Evolutionary conservation across 92 coral and sea anemone genomes (phyloP).

Genomic region (Meandrina meandrites): DNA sequence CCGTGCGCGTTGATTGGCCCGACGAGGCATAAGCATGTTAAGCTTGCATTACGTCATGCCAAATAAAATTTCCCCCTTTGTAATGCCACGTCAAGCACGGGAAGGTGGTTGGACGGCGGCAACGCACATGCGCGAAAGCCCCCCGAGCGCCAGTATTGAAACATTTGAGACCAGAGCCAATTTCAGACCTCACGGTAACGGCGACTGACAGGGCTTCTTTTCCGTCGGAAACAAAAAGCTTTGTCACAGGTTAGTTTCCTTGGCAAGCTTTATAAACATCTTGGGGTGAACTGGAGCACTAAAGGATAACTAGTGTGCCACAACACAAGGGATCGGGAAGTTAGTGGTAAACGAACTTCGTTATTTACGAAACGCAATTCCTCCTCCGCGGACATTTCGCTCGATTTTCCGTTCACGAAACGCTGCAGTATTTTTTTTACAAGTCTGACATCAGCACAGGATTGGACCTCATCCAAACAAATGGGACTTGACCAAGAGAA

Average conservation of each 20-base stretch:
- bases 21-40: conserved; percentile 79
- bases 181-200: conserved; percentile 76
- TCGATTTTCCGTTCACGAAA: conserved; percentile 5
- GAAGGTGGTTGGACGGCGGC: conserved; percentile 84
- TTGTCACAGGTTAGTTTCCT: conserved; percentile 92
- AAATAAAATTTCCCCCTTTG: conserved; percentile 92
- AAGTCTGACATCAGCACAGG: conserved; percentile 1
- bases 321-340: conserved; percentile 16
- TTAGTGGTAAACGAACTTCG: conserved; percentile 44
- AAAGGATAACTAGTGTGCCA: conserved; percentile 17
- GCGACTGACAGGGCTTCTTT: conserved; percentile 59
- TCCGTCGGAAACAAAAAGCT: conserved; percentile 68
- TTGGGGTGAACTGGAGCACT: conserved; percentile 43
- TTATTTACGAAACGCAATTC: conserved; percentile 26
- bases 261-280: conserved; percentile 54
- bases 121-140: conserved; percentile 78
- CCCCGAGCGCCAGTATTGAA: conserved; percentile 80
- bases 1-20: conserved; percentile 78
- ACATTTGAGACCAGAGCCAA: conserved; percentile 70
- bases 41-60: conserved; percentile 95
- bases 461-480: conserved; percentile 45
- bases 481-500: conserved; percentile 30
- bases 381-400: conserved; percentile 24
- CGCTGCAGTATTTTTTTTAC: conserved; percentile 14
- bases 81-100: conserved; percentile 98